These are phyloP conservation scores for Anser cygnoides DNA, from an alignment of 2,113 vertebrate genomes.

Conservation along the genomic window DNA sequence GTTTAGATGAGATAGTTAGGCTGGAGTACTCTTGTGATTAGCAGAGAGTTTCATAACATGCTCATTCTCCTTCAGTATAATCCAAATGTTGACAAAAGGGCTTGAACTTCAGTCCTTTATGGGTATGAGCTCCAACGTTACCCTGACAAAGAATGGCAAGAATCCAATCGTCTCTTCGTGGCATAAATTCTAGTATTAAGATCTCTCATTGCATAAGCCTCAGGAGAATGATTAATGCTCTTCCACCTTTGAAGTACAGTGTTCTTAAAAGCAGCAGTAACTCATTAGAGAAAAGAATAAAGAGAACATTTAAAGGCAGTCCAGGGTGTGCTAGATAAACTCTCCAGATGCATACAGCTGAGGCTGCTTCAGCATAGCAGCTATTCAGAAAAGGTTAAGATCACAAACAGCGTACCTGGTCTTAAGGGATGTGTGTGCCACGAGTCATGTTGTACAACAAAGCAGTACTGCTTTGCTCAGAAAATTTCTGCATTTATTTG, in stretches of 20 bases:
- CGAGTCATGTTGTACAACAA: neutral
- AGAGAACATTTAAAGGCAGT: conserved; percentile 21
- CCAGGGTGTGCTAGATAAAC: neutral
- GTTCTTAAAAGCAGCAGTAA: conserved; percentile 35
- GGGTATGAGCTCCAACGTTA: neutral
- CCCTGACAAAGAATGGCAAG: conserved; percentile 7
- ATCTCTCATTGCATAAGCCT: conserved; percentile 11
- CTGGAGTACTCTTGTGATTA: neutral
- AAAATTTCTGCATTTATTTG: neutral
- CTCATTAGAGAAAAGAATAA: conserved; percentile 18
- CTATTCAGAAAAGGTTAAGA: neutral
- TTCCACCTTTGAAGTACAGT: conserved; percentile 4
- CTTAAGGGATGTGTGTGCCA: neutral
- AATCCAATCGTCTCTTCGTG: conserved; percentile 15
- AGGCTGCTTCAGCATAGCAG: neutral
- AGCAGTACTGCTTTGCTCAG: neutral
- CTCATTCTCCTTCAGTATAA: conserved; percentile 17
- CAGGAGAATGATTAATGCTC: conserved; percentile 24
- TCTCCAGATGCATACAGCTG: neutral
- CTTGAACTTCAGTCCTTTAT: conserved; percentile 15
- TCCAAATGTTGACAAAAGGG: conserved; percentile 38
- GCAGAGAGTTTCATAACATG: neutral
- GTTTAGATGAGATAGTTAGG: neutral
- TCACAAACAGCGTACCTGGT: neutral
- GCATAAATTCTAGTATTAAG: neutral